Evolutionary conservation across 2,888 invertebrate species (phyloP).

Genomic region (Listrodromus nycthemerus): DNA sequence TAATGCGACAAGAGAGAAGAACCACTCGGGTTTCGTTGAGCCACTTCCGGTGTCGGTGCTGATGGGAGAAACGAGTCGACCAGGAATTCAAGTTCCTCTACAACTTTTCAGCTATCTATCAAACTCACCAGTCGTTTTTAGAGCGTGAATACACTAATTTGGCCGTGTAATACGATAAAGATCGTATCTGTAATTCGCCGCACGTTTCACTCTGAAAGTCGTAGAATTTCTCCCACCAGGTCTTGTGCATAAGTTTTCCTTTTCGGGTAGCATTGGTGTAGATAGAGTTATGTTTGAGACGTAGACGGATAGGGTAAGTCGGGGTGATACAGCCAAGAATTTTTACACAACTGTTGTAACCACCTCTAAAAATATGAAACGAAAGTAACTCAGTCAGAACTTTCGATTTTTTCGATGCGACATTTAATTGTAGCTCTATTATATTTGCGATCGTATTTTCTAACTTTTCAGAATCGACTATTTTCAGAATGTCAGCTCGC

Average conservation of each 20-base stretch:
- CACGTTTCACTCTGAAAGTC: background rate
- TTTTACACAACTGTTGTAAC: too few relatives aligned
- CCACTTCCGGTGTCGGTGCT: background rate
- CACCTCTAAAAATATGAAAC: too few relatives aligned
- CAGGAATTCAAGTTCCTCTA: background rate
- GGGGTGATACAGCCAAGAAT: too few relatives aligned
- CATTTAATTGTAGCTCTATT: too few relatives aligned
- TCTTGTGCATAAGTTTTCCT: background rate
- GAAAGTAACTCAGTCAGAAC: too few relatives aligned
- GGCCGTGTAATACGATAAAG: background rate
- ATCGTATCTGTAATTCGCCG: background rate
- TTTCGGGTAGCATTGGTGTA: background rate
- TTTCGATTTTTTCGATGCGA: too few relatives aligned
- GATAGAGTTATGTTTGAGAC: background rate
- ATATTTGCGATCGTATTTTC: too few relatives aligned
- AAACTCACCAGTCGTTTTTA: background rate
- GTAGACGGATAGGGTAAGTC: too few relatives aligned
- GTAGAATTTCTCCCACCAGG: background rate
- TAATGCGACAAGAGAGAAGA: slow-evolving; percentile 4
- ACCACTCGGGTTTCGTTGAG: background rate
- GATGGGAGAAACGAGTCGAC: slow-evolving; percentile 1
- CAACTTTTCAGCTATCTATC: slow-evolving; percentile 11
- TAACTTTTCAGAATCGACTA: too few relatives aligned
- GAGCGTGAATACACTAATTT: background rate
- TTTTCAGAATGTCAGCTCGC: too few relatives aligned